A percentile compares a stretch with the other conserved stretches of the same genome.
Evolutionary conservation across 2,797 vertebrate species (phyloP).

Genomic region (Aselliscus stoliczkanus): DNA sequence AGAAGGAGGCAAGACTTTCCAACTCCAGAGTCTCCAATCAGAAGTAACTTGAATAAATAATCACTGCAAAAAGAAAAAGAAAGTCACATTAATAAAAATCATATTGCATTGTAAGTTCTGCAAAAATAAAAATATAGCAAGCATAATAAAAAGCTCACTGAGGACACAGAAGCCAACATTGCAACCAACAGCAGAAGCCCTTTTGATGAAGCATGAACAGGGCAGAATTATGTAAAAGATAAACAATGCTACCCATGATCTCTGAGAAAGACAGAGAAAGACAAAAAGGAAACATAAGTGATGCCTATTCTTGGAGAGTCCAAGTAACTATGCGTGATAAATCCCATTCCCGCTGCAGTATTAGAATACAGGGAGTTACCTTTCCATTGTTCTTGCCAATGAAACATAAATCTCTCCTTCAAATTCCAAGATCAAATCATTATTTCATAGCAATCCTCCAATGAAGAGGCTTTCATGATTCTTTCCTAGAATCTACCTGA

Average conservation of each 20-base stretch:
- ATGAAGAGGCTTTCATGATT: background rate
- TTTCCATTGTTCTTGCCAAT: conserved; percentile 1
- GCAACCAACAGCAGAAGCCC: background rate
- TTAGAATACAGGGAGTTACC: background rate
- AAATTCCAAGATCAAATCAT: conserved; percentile 33
- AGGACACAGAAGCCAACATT: conserved; percentile 14
- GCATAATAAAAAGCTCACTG: background rate
- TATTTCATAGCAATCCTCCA: background rate
- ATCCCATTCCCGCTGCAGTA: background rate
- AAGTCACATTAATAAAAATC: conserved; percentile 51
- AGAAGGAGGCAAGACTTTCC: conserved; percentile 99
- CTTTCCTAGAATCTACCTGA: background rate
- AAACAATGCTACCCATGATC: background rate
- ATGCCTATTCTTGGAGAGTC: background rate
- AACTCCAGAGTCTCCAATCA: conserved; percentile 98
- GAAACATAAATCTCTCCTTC: background rate
- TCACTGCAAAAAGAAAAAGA: conserved; percentile 86
- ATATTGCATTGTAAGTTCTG: background rate
- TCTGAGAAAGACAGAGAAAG: background rate
- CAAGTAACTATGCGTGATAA: background rate
- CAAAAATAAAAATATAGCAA: background rate
- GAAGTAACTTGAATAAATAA: conserved; percentile 99
- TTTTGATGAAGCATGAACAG: background rate
- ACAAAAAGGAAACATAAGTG: background rate
- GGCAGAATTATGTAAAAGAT: background rate